Evolutionary conservation across 2,888 invertebrate species (phyloP).

Genomic region (Apamea crenata): DNA sequence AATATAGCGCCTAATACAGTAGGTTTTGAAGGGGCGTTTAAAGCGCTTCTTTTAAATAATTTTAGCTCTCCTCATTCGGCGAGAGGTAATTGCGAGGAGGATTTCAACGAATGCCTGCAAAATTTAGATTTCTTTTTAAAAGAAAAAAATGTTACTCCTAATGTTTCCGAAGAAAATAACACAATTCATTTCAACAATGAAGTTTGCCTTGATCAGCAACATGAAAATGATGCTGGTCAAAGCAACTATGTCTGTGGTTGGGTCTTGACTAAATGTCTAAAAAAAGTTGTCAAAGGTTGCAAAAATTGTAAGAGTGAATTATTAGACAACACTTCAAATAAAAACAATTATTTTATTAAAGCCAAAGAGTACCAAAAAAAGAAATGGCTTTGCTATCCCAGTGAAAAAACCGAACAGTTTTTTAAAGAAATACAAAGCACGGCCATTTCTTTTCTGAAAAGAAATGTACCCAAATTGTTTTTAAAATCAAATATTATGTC

Average conservation of each 20-base stretch:
- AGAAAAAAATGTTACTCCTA: constrained; percentile 19
- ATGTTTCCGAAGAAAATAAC: constrained; percentile 28
- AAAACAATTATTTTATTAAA: constrained; percentile 16
- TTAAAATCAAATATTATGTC: constrained; percentile 13
- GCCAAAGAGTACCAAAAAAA: constrained; percentile 34
- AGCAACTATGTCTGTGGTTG: constrained; percentile 42
- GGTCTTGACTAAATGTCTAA: constrained; percentile 28
- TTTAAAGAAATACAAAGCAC: constrained; percentile 35
- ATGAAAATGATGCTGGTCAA: constrained; percentile 29
- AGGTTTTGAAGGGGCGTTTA: constrained; percentile 5
- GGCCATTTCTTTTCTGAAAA: constrained; percentile 20
- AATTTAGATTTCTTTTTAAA: constrained; percentile 25
- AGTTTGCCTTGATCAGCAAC: constrained; percentile 3
- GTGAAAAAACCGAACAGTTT: constrained; percentile 1
- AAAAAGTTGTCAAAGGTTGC: constrained; percentile 33
- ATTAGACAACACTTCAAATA: too few relatives aligned
- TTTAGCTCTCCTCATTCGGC: constrained; percentile 8
- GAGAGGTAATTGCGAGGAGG: constrained; percentile 22
- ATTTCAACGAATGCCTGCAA: constrained; percentile 19
- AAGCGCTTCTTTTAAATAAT: constrained; percentile 12
- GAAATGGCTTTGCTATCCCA: constrained; percentile 43
- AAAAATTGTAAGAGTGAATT: constrained; percentile 20
- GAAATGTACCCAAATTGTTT: constrained; percentile 12
- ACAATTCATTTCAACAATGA: constrained; percentile 25
- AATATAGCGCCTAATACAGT: constrained; percentile 4